phyloP scores from a whole-genome alignment of 2,888 invertebrate species.

The Leptopterna dolabrata region DNA sequence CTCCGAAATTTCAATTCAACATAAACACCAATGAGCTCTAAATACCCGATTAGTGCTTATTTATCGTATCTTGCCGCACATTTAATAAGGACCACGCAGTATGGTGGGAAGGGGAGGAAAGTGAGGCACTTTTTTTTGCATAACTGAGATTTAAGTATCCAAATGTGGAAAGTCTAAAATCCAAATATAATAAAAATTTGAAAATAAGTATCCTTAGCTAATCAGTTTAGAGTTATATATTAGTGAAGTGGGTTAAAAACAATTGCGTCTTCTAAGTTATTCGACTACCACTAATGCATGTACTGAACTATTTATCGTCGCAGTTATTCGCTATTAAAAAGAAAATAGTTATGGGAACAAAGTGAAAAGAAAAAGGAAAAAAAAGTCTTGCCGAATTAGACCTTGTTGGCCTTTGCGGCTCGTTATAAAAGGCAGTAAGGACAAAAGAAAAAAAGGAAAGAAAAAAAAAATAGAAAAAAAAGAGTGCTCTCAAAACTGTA shows the following conservation, averaged over 20 bases:
- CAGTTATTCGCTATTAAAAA: slow-evolving; percentile 1
- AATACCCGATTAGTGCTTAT: no score
- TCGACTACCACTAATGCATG: neutral
- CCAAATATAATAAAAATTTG: no score
- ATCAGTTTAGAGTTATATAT: neutral
- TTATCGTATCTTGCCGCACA: no score
- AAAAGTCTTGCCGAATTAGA: neutral
- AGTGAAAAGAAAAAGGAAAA: neutral
- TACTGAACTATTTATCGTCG: neutral
- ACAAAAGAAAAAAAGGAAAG: neutral
- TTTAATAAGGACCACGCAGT: no score
- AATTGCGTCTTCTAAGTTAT: slow-evolving; percentile 4
- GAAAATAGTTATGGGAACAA: neutral
- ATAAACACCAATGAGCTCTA: no score
- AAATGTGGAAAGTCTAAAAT: no score
- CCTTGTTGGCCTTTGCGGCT: neutral
- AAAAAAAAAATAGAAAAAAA: slow-evolving; percentile 42
- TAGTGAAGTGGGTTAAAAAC: slow-evolving; percentile 29
- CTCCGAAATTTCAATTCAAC: no score
- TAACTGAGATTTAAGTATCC: no score
- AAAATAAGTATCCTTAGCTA: slow-evolving; percentile 2
- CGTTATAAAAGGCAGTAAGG: neutral
- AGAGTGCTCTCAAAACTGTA: slow-evolving; percentile 47
- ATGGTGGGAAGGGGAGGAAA: no score
- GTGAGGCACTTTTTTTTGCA: no score